Conservation (phyloP, 2,113 vertebrate species). For the Rattus rattus region DNA sequence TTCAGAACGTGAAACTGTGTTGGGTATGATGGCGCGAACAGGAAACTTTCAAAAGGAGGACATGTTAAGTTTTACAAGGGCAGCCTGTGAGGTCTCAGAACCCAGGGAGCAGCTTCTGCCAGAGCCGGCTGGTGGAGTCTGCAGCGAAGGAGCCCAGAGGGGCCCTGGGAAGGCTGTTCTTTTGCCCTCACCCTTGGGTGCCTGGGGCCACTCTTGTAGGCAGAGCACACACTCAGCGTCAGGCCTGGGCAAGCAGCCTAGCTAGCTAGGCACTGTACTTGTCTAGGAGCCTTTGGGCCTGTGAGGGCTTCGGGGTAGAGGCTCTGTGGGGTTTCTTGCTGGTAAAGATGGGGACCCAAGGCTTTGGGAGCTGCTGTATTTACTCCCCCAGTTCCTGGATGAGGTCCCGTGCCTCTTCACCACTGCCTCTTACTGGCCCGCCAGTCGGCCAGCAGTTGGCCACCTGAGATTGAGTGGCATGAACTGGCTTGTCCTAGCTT, state of each 20-base stretch:
- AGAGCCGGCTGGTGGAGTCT: slow-evolving; percentile 67
- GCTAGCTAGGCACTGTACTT: too few relatives aligned
- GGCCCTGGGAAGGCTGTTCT: neutral
- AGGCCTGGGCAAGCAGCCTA: neutral
- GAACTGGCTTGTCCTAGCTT: neutral
- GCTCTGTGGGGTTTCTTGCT: neutral
- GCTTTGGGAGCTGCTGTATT: neutral
- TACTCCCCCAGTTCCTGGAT: neutral
- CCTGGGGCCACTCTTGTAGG: neutral
- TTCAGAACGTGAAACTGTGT: neutral
- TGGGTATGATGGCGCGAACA: neutral
- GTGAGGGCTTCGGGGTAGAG: neutral
- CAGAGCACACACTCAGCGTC: neutral
- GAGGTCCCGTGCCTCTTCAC: neutral
- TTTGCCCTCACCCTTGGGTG: neutral
- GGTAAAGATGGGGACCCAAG: neutral
- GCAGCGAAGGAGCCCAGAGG: neutral
- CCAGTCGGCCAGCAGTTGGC: neutral
- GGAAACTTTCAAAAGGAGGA: neutral
- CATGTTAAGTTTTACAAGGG: neutral
- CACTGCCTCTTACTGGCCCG: neutral
- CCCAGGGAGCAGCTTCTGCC: neutral
- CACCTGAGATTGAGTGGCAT: neutral
- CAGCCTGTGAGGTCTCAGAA: neutral
- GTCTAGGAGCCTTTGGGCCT: neutral